phyloP scores from a whole-genome alignment of 2,888 invertebrate species.

The Rutpela maculata region DNA sequence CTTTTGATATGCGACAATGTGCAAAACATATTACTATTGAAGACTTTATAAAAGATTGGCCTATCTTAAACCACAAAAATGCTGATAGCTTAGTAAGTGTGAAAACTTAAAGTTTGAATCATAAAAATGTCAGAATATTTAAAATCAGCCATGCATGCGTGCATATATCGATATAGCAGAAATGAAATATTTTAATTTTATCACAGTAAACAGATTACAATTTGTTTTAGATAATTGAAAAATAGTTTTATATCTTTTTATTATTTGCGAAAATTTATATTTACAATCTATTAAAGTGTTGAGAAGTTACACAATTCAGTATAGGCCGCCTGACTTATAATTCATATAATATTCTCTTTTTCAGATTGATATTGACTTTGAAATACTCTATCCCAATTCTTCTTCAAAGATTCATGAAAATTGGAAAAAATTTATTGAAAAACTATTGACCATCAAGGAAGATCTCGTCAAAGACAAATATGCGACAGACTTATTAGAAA shows the following conservation, averaged over 20 bases:
- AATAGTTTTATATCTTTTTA: no score
- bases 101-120: no score
- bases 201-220: no score
- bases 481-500: not conserved
- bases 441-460: not conserved
- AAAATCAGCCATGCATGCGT: no score
- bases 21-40: not conserved
- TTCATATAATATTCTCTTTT: not conserved
- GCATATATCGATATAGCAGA: no score
- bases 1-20: not conserved
- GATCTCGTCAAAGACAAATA: not conserved
- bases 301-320: no score
- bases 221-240: no score
- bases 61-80: not conserved
- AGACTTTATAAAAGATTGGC: not conserved
- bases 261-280: no score
- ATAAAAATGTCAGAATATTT: no score
- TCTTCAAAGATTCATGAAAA: not conserved
- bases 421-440: not conserved
- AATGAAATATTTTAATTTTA: no score
- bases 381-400: not conserved
- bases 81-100: not conserved
- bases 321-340: no score
- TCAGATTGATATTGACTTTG: not conserved
- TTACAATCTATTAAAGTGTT: no score